Conservation (phyloP, 2,797 vertebrate species). For the Fratercula arctica region DNA sequence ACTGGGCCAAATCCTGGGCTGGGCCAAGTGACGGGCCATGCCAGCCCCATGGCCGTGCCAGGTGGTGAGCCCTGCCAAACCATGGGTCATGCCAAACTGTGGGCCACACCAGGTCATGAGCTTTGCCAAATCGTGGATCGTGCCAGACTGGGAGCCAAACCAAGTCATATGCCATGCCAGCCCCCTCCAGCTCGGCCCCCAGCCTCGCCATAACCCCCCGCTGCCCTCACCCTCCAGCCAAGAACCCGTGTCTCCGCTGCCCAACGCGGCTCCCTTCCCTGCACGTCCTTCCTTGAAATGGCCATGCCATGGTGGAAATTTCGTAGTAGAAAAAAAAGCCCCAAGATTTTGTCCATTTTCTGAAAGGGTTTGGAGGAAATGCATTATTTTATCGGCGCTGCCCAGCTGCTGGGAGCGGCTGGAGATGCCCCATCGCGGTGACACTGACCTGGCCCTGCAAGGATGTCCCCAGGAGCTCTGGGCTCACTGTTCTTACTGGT, state of each 20-base stretch:
- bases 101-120: background rate
- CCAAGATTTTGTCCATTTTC: accelerated
- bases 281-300: background rate
- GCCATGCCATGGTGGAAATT: accelerated
- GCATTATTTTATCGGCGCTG: accelerated
- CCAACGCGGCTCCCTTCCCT: background rate
- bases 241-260: accelerated
- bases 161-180: background rate
- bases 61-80: background rate
- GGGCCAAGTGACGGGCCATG: background rate
- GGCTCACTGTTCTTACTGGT: accelerated
- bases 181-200: accelerated
- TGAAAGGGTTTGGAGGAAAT: background rate
- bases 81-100: background rate
- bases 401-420: accelerated
- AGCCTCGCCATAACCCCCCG: accelerated
- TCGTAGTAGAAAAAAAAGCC: background rate
- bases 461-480: background rate
- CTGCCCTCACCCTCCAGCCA: background rate
- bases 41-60: background rate
- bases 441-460: background rate
- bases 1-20: background rate
- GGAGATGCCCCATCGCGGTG: accelerated
- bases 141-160: background rate
- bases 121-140: background rate